These are phyloP conservation scores for Ctenopoma multispine DNA, from an alignment of 2,797 vertebrate species.

Conservation along the genomic window DNA sequence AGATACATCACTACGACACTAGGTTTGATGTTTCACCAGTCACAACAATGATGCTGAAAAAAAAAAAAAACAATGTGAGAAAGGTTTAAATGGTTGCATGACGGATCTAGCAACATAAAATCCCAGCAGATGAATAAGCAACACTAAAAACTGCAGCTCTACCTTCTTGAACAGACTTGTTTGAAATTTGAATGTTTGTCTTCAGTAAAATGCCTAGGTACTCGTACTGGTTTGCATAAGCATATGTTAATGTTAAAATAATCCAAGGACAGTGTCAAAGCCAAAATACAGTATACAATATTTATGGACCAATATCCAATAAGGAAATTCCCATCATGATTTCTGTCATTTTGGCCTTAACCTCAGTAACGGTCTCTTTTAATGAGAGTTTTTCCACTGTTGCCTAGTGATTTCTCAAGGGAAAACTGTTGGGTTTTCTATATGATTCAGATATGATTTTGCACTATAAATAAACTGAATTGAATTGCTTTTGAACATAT, in stretches of 20 bases:
- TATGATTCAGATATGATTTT: too few relatives aligned
- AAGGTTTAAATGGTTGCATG: slow-evolving; percentile 13
- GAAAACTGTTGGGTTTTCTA: too few relatives aligned
- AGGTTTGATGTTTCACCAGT: background rate
- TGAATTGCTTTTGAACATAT: too few relatives aligned
- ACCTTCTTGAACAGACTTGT: background rate
- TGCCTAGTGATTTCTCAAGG: too few relatives aligned
- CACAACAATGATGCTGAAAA: background rate
- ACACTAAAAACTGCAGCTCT: slow-evolving; percentile 68
- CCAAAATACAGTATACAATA: background rate
- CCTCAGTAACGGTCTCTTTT: too few relatives aligned
- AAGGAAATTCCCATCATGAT: too few relatives aligned
- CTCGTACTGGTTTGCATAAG: background rate
- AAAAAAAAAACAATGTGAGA: background rate
- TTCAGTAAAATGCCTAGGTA: background rate
- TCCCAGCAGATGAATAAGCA: slow-evolving; percentile 31
- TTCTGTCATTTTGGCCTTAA: too few relatives aligned
- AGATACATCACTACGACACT: background rate
- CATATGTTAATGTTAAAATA: background rate
- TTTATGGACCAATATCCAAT: too few relatives aligned
- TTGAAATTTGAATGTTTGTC: background rate
- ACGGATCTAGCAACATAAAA: slow-evolving; percentile 47
- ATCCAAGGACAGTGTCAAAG: background rate
- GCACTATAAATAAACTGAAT: too few relatives aligned
- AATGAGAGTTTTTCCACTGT: too few relatives aligned